Base-by-base conservation (phyloP, 2,888 invertebrate genomes). In the Steinernema hermaphroditum region DNA sequence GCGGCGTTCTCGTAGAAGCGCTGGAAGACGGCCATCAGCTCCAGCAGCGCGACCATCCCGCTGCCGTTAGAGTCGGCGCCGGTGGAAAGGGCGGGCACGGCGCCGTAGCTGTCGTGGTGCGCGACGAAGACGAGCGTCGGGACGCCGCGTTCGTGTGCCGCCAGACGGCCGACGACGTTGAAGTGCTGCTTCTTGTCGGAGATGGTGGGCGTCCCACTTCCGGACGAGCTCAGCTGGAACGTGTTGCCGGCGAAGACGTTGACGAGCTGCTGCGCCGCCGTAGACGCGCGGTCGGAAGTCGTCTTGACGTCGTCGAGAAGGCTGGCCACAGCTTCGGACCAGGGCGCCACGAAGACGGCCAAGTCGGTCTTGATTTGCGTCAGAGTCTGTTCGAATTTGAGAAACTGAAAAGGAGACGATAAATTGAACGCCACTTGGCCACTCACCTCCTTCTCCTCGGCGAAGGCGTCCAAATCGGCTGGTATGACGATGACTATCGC, bases 51-150 rank as follows among this genome's bases (percentile, higher is more conserved):
- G 0, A 93, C 92, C 0, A 94, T 92, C 44, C 95, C 95, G 43
- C 94, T 94, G 0, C 92, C 95, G 89, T 95, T 95, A 0, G 94
- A 93, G 87, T 98, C 96, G 0, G 93, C 92, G 72, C 96, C 96
- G 81, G 90, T 90, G 0, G 95, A 91, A 72, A 96, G 89, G 78
- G 93, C 96, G 73, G 97, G 94, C 32, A 93, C 93, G 73, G 93
- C 89, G 69, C 93, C 93, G 83, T 92, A 92, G 22, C 94, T 92
- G 86, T 97, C 97, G 83, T 96, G 94, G 89, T 96, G 93, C 0
- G 96, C 93, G 2, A 94, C 93, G 70, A 98, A 89, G 1, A 94
- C 92, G 77, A 99, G 92, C 9, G 94, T 93, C 71, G 94, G 93
- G 1, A 93, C 89, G 72, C 74, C 74, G 19, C 80, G 77, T n/a